Evolutionary conservation across 2,888 invertebrate species (phyloP).

Genomic region (Alloplasta piceator): DNA sequence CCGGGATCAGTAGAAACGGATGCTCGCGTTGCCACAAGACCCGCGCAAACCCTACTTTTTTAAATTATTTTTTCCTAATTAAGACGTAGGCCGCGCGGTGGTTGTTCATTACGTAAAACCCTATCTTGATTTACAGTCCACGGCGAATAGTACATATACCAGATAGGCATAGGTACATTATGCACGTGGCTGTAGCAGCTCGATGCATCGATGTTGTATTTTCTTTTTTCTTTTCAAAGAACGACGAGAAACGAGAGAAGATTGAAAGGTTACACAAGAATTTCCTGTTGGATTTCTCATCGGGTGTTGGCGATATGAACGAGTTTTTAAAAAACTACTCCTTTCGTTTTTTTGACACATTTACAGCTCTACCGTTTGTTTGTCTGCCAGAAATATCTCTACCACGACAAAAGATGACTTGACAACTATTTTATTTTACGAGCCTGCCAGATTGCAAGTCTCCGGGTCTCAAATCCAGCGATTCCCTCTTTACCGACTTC

Average conservation of each 20-base stretch:
- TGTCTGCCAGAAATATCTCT: no score
- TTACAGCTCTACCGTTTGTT: no score
- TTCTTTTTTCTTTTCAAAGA: not conserved
- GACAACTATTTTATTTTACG: no score
- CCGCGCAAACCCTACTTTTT: constrained; percentile 42
- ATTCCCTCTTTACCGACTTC: no score
- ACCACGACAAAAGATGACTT: no score
- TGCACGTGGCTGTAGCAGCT: not conserved
- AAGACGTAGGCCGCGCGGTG: constrained; percentile 69
- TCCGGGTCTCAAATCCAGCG: no score
- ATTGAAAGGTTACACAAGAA: constrained; percentile 29
- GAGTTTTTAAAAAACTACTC: no score
- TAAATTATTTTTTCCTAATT: constrained; percentile 73
- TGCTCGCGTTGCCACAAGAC: constrained; percentile 63
- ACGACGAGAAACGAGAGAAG: constrained; percentile 12
- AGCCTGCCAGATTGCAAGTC: no score
- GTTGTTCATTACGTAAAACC: constrained; percentile 76
- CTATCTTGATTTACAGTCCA: constrained; percentile 75
- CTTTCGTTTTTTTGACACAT: no score
- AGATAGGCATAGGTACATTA: constrained; percentile 3
- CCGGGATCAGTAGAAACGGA: constrained; percentile 74
- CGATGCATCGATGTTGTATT: constrained; percentile 14
- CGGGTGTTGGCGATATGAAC: not conserved
- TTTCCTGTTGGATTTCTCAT: not conserved
- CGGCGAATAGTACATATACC: constrained; percentile 9